These are phyloP conservation scores for Elephas maximus DNA, from an alignment of 2,113 vertebrate genomes.

Conservation along the genomic window DNA sequence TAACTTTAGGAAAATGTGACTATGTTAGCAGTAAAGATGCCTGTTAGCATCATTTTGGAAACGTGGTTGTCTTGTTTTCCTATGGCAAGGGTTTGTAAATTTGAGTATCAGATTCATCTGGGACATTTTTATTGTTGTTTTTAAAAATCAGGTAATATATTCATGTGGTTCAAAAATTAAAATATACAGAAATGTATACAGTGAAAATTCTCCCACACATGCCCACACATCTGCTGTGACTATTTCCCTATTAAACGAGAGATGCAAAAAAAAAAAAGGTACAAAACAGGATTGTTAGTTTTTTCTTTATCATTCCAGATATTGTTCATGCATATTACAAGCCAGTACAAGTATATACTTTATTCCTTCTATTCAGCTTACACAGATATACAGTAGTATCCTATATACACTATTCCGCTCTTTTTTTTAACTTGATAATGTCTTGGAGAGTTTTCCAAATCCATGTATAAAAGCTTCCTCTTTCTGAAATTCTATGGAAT, in stretches of 20 bases:
- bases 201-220: not conserved
- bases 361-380: not conserved
- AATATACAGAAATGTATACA: not conserved
- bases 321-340: not conserved
- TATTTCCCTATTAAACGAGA: not conserved
- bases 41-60: not conserved
- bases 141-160: not conserved
- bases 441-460: not conserved
- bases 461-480: not conserved
- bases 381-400: not conserved
- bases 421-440: not conserved
- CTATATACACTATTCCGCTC: not conserved
- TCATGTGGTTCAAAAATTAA: not conserved
- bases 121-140: not conserved
- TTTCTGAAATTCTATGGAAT: not conserved
- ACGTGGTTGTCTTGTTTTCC: slow-evolving; percentile 37
- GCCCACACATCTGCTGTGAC: not conserved
- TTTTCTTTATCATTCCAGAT: not conserved
- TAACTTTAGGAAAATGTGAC: not conserved
- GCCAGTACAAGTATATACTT: not conserved
- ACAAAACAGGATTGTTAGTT: not conserved
- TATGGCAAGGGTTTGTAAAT: not conserved
- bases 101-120: not conserved
- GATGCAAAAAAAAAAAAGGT: not conserved
- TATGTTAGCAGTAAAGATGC: not conserved